Percentiles rank a stretch among this genome's conserved stretches.
Evolutionary conservation across 2,113 vertebrate genomes (phyloP).

Genomic region (Melospiza melodia): DNA sequence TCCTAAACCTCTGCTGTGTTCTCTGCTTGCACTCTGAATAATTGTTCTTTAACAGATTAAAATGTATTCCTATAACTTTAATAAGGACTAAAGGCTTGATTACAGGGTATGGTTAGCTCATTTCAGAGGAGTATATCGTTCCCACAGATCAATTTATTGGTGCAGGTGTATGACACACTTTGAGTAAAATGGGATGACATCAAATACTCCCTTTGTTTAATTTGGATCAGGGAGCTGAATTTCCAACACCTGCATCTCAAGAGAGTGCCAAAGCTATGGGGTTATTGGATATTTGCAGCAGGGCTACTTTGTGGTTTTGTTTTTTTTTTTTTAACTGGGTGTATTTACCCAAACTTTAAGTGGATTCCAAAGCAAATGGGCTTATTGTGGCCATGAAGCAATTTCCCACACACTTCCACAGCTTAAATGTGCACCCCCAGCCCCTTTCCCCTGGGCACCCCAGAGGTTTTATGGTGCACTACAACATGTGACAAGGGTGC

Average conservation of each 20-base stretch:
- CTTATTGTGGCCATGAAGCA: background rate
- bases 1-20: background rate
- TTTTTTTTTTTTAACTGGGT: background rate
- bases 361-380: background rate
- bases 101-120: background rate
- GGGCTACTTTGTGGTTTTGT: background rate
- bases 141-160: background rate
- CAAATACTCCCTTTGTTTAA: slow-evolving; percentile 14
- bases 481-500: background rate
- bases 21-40: background rate
- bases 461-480: background rate
- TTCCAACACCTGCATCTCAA: background rate
- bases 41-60: background rate
- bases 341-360: background rate
- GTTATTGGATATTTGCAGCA: background rate
- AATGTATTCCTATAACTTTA: background rate
- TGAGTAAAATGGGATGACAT: background rate
- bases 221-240: background rate
- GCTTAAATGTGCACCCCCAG: background rate
- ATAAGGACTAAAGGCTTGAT: background rate
- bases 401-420: background rate
- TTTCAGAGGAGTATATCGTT: background rate
- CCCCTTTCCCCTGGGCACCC: background rate
- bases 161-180: background rate
- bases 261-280: background rate